Percentiles rank a stretch among this genome's conserved stretches.
These are phyloP conservation scores for Archocentrus centrarchus DNA, from an alignment of 2,113 vertebrate genomes.

Conservation along the genomic window DNA sequence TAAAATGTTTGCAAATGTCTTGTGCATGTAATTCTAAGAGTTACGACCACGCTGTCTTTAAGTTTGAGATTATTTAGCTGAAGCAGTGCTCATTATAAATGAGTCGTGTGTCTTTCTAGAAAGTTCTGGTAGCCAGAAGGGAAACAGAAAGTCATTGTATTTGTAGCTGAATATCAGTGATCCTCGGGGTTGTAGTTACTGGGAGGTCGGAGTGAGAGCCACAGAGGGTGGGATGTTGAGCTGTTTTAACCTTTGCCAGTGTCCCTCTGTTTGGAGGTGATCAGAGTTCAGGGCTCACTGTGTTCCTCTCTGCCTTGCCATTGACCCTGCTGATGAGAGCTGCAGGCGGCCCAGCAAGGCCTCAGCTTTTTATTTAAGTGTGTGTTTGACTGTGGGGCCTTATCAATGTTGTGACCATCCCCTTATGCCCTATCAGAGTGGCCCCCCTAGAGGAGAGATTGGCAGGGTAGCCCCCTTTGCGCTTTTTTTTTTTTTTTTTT, in stretches of 20 bases:
- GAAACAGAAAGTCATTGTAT: slow-evolving; percentile 61
- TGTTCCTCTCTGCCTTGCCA: slow-evolving; percentile 89
- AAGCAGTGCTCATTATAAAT: slow-evolving; percentile 4
- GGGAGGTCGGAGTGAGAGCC: slow-evolving; percentile 65
- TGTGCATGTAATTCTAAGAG: slow-evolving; percentile 34
- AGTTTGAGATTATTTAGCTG: slow-evolving; percentile 9
- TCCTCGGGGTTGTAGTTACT: slow-evolving; percentile 57
- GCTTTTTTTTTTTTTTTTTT: slow-evolving; percentile 61
- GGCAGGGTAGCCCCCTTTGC: slow-evolving; percentile 87
- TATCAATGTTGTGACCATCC: slow-evolving; percentile 92
- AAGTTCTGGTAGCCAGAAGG: slow-evolving; percentile 43
- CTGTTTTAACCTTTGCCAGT: slow-evolving; percentile 98
- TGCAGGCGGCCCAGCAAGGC: slow-evolving; percentile 91
- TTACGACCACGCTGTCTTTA: slow-evolving; percentile 17
- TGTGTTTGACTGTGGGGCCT: slow-evolving; percentile 86
- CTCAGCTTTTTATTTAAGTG: slow-evolving; percentile 87
- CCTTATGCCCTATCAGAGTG: slow-evolving; percentile 90
- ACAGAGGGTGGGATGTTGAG: slow-evolving; percentile 79
- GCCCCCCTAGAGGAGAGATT: slow-evolving; percentile 91
- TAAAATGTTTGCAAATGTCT: slow-evolving; percentile 31
- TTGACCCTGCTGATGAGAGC: slow-evolving; percentile 91
- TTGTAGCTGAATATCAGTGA: slow-evolving; percentile 50
- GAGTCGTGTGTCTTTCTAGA: slow-evolving; percentile 23
- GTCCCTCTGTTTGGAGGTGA: slow-evolving; percentile 91
- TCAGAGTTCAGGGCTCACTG: slow-evolving; percentile 92